Evolutionary conservation across 2,888 invertebrate species (phyloP), one percentile per base, ranked within the genome.

Genomic region (Silvanus unidentatus): DNA sequence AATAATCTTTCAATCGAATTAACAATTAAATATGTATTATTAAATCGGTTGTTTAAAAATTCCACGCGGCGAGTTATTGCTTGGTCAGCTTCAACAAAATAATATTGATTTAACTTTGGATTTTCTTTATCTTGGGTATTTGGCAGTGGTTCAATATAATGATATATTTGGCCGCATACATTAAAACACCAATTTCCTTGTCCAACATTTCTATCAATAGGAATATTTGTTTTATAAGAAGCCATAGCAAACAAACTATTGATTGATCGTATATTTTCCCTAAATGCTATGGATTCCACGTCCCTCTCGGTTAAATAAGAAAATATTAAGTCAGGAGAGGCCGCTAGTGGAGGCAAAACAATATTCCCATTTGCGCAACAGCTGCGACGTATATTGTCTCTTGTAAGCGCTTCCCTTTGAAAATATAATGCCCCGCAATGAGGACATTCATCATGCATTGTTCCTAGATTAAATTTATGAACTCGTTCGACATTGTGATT

Each of bases 231-330:
- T 27, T 46, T 51, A 36, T 44, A 49, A 4, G 51, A 52, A 1
- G 49, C 52, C 47, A 52, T 50, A 1, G 52, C 49, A 36, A 52
- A 49, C 9, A 52, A 13, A 28, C 47, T 42, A 40, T 52, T 52
- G 14, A 42, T 16, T n/a, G 37, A 3, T 6, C 37, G 14, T 15
- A 37, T 37, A 37, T 37, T 13, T 8, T 3, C 13, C 13, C 3
- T 3, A 32, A 32, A 32, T 22, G 8, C 22, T 22, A 22, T 22
- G n/a, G n/a, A n/a, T n/a, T n/a, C n/a, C n/a, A n/a, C n/a, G n/a
- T n/a, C n/a, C n/a, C n/a, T n/a, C n/a, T n/a, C n/a, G n/a, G n/a
- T n/a, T n/a, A n/a, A n/a, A n/a, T n/a, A n/a, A n/a, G n/a, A n/a
- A n/a, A n/a, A n/a, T n/a, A n/a, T n/a, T n/a, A n/a, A n/a, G n/a